Conservation (phyloP, 1,140 invertebrate species). For the Bombus impatiens region DNA sequence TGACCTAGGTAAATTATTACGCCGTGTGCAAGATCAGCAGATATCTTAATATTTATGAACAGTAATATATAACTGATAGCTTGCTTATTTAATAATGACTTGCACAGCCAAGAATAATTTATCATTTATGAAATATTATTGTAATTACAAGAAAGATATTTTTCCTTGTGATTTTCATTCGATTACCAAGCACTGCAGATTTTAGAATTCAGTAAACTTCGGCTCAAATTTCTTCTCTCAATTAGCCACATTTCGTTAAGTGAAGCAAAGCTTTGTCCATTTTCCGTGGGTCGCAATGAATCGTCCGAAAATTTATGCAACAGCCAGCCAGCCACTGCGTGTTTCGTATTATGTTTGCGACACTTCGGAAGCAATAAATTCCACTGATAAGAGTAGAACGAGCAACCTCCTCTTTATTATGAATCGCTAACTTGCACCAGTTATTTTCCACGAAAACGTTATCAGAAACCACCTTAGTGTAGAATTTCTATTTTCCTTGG, state of each 20-base stretch:
- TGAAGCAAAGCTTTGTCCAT: neutral
- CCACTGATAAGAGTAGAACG: neutral
- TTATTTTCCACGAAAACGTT: neutral
- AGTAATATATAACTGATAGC: too few relatives aligned
- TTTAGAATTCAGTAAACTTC: neutral
- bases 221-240: neutral
- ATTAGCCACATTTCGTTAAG: neutral
- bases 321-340: neutral
- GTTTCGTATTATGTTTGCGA: slow-evolving; percentile 22
- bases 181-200: neutral
- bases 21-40: too few relatives aligned
- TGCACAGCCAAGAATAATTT: too few relatives aligned
- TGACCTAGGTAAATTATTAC: too few relatives aligned
- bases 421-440: slow-evolving; percentile 11
- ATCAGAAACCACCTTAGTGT: neutral
- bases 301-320: slow-evolving; percentile 19
- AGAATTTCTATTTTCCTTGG: neutral
- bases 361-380: slow-evolving; percentile 27
- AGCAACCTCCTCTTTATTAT: neutral
- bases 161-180: neutral
- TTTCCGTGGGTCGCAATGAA: neutral
- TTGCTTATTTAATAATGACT: too few relatives aligned
- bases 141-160: neutral
- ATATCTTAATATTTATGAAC: too few relatives aligned
- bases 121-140: too few relatives aligned